A percentile compares a stretch with the other conserved stretches of the same genome.
Conservation (phyloP, 1,140 invertebrate species). For the Octopus sinensis region DNA sequence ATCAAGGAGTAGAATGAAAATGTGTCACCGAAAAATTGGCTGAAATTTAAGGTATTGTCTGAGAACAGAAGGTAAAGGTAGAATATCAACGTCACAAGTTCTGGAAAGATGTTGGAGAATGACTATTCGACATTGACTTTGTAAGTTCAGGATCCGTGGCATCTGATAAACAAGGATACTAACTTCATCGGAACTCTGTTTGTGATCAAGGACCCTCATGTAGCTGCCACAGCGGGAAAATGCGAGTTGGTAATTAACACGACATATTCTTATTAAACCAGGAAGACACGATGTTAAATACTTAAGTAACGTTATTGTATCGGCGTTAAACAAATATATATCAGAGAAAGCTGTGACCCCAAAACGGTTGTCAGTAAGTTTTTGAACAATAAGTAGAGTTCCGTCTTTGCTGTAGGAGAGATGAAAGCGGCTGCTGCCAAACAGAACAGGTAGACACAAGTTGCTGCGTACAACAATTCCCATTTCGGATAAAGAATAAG, state of each 20-base stretch:
- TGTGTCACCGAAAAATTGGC: slow-evolving; percentile 19
- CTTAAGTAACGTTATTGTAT: slow-evolving; percentile 26
- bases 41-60: slow-evolving; percentile 26
- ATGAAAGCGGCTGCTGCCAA: slow-evolving; percentile 30
- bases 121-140: slow-evolving; percentile 29
- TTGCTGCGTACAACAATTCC: slow-evolving; percentile 25
- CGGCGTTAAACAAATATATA: slow-evolving; percentile 32
- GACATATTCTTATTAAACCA: slow-evolving; percentile 27
- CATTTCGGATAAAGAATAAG: slow-evolving; percentile 19
- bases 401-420: slow-evolving; percentile 31
- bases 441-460: slow-evolving; percentile 25
- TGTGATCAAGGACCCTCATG: slow-evolving; percentile 29
- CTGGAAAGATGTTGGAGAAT: slow-evolving; percentile 22
- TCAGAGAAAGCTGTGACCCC: slow-evolving; percentile 30
- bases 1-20: neutral
- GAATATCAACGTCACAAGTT: slow-evolving; percentile 10
- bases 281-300: slow-evolving; percentile 27
- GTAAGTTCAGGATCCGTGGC: slow-evolving; percentile 24
- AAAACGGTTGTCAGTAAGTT: slow-evolving; percentile 31
- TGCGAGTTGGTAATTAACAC: slow-evolving; percentile 28
- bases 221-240: slow-evolving; percentile 35
- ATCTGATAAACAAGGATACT: slow-evolving; percentile 31
- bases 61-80: slow-evolving; percentile 27
- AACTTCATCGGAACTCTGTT: neutral
- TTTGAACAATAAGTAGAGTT: slow-evolving; percentile 30